Percentiles rank a stretch among this genome's conserved stretches.
phyloP scores from a whole-genome alignment of 2,797 vertebrate genomes.

The Megaceryle alcyon region DNA sequence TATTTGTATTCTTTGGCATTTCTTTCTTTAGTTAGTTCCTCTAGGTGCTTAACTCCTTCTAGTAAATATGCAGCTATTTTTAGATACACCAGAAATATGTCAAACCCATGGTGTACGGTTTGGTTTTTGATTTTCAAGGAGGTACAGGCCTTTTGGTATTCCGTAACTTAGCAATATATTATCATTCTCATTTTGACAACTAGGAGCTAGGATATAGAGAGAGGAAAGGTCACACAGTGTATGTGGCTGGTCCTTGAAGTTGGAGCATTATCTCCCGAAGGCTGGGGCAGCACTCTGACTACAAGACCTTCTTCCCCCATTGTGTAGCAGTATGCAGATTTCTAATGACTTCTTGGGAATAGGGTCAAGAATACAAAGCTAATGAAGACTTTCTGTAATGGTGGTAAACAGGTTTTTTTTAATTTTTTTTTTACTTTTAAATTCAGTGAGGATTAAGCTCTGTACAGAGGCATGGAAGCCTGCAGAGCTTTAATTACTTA shows the following conservation, averaged over 20 bases:
- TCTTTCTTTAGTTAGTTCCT: not conserved
- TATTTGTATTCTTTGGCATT: not conserved
- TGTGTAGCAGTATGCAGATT: not conserved
- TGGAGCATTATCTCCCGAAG: not conserved
- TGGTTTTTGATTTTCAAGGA: not conserved
- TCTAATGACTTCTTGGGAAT: not conserved
- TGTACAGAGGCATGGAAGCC: not conserved
- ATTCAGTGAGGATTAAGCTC: constrained; percentile 7
- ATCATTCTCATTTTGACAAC: not conserved
- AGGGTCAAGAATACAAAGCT: not conserved
- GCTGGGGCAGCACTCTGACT: not conserved
- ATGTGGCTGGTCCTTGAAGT: not conserved
- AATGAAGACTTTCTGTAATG: not conserved
- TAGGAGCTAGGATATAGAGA: not conserved
- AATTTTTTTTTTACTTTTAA: not conserved
- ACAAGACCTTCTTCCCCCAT: not conserved
- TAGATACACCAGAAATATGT: not conserved
- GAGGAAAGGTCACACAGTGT: not conserved
- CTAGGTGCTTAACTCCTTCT: not conserved
- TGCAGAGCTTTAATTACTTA: constrained; percentile 45
- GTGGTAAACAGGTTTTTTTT: not conserved
- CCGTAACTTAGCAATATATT: not conserved
- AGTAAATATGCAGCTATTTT: not conserved
- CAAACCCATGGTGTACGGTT: not conserved
- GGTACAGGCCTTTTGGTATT: not conserved